Evolutionary conservation across 2,888 invertebrate genomes (phyloP), one percentile per base, ranked within the genome.

Genomic region (Drosophila vallismaia): DNA sequence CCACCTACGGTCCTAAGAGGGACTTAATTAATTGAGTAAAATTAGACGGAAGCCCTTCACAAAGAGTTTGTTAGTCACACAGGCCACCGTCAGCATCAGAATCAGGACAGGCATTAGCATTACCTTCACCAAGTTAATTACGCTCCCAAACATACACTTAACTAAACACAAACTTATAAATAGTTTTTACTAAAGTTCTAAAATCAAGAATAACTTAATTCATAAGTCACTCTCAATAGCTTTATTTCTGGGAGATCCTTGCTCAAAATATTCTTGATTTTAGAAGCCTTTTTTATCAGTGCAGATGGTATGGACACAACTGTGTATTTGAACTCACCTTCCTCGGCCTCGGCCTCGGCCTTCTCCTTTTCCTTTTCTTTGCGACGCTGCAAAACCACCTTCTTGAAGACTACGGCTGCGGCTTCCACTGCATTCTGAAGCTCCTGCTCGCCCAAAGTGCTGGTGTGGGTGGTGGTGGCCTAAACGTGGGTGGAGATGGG

Each of bases 381-480:
- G 26, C 91, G 90, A 0, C 91, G 83, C 75, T 91, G 91, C 33
- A 91, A 75, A 3, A 91, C 91, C 3, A 91, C 91, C 71, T 91
- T 91, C 76, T 91, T 91, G 62, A 91, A 91, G 49, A 91, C 81
- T 29, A 91, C 91, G 28, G 91, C 91, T 1, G 91, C 91, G 3
- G 91, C 91, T 63, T 91, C 91, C 44, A 91, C 91, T 66, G 91
- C 91, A 90, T 89, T 91, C 72, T 91, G 91, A 44, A 91, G 89
- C 84, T 91, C 91, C 66, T 91, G 91, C 66, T 91, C 91, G 12
- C 91, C 91, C 71, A 91, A 63, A 8, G 91, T 91, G 68, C 89
- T 91, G 67, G 91, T 91, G 67, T 91, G 91, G 76, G 77, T 60
- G 70, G 60, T 36, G 45, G 60, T 40, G 45, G 46, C 64, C 64